These are phyloP conservation scores for Diplolepis rosae DNA, from an alignment of 2,888 invertebrate genomes.

Conservation along the genomic window DNA sequence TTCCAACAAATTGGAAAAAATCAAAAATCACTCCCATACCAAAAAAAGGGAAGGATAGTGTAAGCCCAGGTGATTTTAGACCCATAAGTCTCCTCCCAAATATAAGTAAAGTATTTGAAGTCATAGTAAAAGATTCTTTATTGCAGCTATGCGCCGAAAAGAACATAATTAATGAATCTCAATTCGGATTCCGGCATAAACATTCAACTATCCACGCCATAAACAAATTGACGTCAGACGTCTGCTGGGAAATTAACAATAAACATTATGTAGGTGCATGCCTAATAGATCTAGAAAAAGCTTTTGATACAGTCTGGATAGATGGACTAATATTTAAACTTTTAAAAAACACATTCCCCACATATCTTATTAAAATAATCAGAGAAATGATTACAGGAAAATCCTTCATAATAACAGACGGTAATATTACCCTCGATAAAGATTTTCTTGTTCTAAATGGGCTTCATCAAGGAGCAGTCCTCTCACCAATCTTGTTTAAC, in stretches of 20 bases:
- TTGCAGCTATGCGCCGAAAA: background rate
- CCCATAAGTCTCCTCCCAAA: too few species aligned
- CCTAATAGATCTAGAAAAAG: too few species aligned
- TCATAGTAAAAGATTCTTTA: conserved; percentile 38
- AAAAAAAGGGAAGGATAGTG: background rate
- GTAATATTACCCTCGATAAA: conserved; percentile 35
- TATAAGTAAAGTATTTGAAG: too few species aligned
- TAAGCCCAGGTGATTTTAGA: background rate
- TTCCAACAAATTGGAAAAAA: background rate
- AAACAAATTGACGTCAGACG: too few species aligned
- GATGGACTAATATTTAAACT: conserved; percentile 39
- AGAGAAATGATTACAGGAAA: too few species aligned
- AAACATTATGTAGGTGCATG: conserved; percentile 42
- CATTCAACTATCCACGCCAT: too few species aligned
- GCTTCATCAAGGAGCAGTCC: too few species aligned
- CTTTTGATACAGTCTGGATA: too few species aligned
- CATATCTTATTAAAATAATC: background rate
- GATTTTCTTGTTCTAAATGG: conserved; percentile 15
- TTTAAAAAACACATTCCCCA: conserved; percentile 30
- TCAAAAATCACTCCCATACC: background rate
- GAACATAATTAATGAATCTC: conserved; percentile 30
- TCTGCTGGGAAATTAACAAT: too few species aligned
- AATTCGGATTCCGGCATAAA: conserved; percentile 39
- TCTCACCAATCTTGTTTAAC: too few species aligned
- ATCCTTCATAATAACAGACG: conserved; percentile 30